Conservation (phyloP, 2,888 invertebrate species). For the Saturnia japonica region DNA sequence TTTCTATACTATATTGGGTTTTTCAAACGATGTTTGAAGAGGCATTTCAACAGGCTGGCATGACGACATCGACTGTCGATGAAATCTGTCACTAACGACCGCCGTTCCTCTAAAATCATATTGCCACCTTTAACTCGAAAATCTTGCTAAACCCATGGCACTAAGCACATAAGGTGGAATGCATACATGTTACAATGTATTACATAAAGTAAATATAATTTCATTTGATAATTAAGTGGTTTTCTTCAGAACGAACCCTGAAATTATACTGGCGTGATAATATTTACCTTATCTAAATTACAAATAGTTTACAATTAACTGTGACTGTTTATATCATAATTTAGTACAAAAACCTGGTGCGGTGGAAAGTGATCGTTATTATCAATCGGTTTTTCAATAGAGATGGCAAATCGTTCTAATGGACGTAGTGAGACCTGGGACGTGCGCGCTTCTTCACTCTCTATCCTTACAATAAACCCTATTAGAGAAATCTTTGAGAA, state of each 20-base stretch:
- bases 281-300: slow-evolving; percentile 6
- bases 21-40: no score
- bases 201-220: no score
- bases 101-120: no score
- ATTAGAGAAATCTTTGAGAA: slow-evolving; percentile 96
- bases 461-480: slow-evolving; percentile 93
- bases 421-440: slow-evolving; percentile 82
- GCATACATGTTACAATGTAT: no score
- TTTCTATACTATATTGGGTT: no score
- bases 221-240: background rate
- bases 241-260: slow-evolving; percentile 7
- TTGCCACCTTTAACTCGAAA: no score
- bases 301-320: background rate
- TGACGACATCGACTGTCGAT: no score
- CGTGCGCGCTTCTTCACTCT: slow-evolving; percentile 88
- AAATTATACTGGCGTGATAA: slow-evolving; percentile 12
- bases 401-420: slow-evolving; percentile 59
- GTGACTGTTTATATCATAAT: slow-evolving; percentile 4
- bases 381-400: slow-evolving; percentile 21
- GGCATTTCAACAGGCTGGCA: no score
- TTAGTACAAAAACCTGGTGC: slow-evolving; percentile 19
- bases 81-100: no score
- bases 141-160: no score
- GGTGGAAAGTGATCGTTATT: slow-evolving; percentile 26
- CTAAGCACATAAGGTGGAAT: no score